These are phyloP conservation scores for Ispidina picta DNA, from an alignment of 2,797 vertebrate genomes.

Conservation along the genomic window DNA sequence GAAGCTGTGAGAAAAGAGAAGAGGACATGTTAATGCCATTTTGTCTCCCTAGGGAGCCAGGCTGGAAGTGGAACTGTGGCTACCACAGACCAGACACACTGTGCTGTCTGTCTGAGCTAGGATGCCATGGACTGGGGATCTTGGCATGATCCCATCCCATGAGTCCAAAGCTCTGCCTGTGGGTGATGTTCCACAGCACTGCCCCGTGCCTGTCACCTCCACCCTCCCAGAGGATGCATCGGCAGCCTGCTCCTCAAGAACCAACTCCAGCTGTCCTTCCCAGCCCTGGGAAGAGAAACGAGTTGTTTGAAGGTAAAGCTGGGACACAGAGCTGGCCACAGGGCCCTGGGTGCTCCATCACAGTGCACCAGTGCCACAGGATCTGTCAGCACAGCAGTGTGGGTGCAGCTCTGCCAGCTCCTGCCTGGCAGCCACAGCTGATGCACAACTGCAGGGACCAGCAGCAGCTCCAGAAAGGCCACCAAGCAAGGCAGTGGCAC, in stretches of 20 bases:
- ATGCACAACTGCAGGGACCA: background rate
- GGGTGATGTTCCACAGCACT: background rate
- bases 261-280: background rate
- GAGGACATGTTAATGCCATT: background rate
- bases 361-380: background rate
- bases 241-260: background rate
- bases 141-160: too few species aligned
- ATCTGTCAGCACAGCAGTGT: background rate
- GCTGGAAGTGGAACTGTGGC: background rate
- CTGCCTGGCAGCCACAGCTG: rapidly evolving
- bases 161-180: too few species aligned
- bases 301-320: background rate
- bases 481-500: background rate
- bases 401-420: background rate
- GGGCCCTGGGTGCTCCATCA: background rate
- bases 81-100: background rate
- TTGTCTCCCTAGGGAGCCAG: background rate
- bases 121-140: background rate
- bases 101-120: background rate
- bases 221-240: background rate
- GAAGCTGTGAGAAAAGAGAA: background rate
- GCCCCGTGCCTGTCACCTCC: background rate
- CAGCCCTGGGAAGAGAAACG: background rate
- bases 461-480: background rate
- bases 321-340: background rate